Percentiles rank a stretch among this genome's conserved stretches.
phyloP scores from a whole-genome alignment of 2,113 vertebrate species.

The Rhizomys pruinosus region DNA sequence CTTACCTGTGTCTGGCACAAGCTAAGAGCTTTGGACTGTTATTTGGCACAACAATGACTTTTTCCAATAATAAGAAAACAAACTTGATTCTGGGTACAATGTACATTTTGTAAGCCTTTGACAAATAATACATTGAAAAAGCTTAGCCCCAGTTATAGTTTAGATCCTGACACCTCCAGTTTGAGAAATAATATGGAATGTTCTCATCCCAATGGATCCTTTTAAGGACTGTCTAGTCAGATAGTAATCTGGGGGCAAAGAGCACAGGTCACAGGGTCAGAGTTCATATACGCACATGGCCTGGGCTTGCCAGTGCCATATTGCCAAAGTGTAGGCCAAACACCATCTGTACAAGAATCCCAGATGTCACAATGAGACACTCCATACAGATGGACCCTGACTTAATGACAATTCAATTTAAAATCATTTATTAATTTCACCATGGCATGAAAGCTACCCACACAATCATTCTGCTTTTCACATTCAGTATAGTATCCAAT shows the following conservation, averaged over 20 bases:
- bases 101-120: not conserved
- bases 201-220: not conserved
- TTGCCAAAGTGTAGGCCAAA: not conserved
- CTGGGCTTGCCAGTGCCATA: not conserved
- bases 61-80: not conserved
- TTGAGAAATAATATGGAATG: not conserved
- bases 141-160: not conserved
- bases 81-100: not conserved
- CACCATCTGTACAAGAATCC: not conserved
- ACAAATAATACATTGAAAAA: slow-evolving; percentile 23
- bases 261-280: not conserved
- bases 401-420: not conserved
- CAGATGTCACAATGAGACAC: not conserved
- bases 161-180: slow-evolving; percentile 28
- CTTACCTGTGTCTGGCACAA: not conserved
- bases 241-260: not conserved
- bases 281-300: not conserved
- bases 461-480: not conserved
- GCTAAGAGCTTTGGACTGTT: not conserved
- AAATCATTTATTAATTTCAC: not conserved
- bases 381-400: not conserved
- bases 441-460: not conserved
- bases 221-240: not conserved
- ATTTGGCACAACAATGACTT: not conserved
- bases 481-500: not conserved